phyloP scores from a whole-genome alignment of 2,888 invertebrate genomes.

The Agrotis segetum region DNA sequence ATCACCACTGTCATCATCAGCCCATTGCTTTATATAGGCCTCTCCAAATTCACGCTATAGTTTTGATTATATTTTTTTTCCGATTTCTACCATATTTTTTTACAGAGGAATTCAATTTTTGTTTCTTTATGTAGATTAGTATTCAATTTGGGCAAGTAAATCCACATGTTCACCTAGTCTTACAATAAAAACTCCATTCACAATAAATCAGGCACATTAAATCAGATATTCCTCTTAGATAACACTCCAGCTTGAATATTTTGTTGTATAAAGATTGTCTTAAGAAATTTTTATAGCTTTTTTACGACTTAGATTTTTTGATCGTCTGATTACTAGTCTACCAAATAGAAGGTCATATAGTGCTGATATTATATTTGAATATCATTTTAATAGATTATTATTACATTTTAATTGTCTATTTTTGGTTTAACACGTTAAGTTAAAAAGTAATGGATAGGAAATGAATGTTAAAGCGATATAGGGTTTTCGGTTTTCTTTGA shows the following conservation, averaged over 20 bases:
- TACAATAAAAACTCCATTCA: slow-evolving; percentile 69
- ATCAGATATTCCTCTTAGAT: slow-evolving; percentile 67
- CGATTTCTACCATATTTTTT: background rate
- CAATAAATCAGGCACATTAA: slow-evolving; percentile 72
- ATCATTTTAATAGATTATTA: slow-evolving; percentile 66
- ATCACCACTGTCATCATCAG: no score
- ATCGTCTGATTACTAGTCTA: slow-evolving; percentile 56
- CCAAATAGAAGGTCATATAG: slow-evolving; percentile 38
- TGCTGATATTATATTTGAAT: slow-evolving; percentile 54
- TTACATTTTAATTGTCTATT: slow-evolving; percentile 57
- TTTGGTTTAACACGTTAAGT: slow-evolving; percentile 45
- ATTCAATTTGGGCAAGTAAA: slow-evolving; percentile 1
- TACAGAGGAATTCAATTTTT: no score
- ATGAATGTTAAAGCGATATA: background rate
- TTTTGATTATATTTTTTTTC: background rate
- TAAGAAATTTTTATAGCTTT: slow-evolving; percentile 70
- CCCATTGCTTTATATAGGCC: no score
- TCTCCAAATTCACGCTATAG: no score
- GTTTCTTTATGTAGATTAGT: background rate
- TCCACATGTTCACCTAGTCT: slow-evolving; percentile 50
- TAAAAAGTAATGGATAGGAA: slow-evolving; percentile 10
- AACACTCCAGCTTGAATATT: slow-evolving; percentile 58
- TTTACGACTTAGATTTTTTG: slow-evolving; percentile 65
- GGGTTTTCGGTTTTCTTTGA: slow-evolving; percentile 17
- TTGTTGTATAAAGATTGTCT: slow-evolving; percentile 69